A percentile compares a stretch with the other conserved stretches of the same genome.
phyloP scores from a whole-genome alignment of 1,140 invertebrate species.

The Myzus persicae region DNA sequence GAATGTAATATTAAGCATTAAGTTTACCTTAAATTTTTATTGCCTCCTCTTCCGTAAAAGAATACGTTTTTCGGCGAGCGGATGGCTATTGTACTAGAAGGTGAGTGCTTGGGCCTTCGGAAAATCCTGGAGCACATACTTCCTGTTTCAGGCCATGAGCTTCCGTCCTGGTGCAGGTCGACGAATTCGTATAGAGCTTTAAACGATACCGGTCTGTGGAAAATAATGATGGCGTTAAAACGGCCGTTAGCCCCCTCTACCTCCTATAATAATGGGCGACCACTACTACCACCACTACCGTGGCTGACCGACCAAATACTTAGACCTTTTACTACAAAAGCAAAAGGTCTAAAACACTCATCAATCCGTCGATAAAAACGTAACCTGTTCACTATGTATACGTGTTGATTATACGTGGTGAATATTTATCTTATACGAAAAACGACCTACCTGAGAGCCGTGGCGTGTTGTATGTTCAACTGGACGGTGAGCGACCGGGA shows the following conservation, averaged over 20 bases:
- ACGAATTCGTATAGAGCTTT: slow-evolving; percentile 90
- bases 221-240: neutral
- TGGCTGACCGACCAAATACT: neutral
- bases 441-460: slow-evolving; percentile 76
- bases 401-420: neutral
- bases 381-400: neutral
- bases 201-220: slow-evolving; percentile 78
- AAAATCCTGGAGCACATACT: slow-evolving; percentile 76
- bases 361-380: neutral
- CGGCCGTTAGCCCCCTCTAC: neutral
- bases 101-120: slow-evolving; percentile 68
- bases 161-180: slow-evolving; percentile 83
- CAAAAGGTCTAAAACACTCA: neutral
- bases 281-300: no score
- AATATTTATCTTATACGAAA: neutral
- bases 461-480: slow-evolving; percentile 80
- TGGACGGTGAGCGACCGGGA: slow-evolving; percentile 82
- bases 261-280: no score
- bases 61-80: slow-evolving; percentile 82
- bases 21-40: slow-evolving; percentile 77
- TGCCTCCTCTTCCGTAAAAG: slow-evolving; percentile 83
- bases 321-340: neutral
- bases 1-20: neutral
- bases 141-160: slow-evolving; percentile 74
- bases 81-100: slow-evolving; percentile 67